phyloP scores from a whole-genome alignment of 2,797 vertebrate species.

The Chrysocyon brachyurus region DNA sequence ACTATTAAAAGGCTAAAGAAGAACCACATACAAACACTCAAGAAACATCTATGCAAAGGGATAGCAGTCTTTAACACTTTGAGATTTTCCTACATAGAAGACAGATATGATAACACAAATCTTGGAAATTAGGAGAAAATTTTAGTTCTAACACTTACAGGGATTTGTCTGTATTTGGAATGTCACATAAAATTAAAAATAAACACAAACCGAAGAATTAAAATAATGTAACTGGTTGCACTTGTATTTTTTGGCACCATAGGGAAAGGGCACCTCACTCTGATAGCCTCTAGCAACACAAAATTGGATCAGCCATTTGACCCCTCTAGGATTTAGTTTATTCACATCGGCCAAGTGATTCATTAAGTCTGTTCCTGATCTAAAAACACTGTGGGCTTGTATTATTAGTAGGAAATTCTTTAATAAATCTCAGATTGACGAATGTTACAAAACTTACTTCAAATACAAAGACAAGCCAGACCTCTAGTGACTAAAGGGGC shows the following conservation, averaged over 20 bases:
- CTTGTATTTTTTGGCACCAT: constrained; percentile 41
- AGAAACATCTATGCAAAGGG: constrained; percentile 23
- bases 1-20: neutral
- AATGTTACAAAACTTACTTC: constrained; percentile 1
- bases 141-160: neutral
- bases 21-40: neutral
- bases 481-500: neutral
- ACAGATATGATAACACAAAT: constrained; percentile 12
- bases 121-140: constrained; percentile 30
- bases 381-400: constrained; percentile 3
- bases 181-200: constrained; percentile 43
- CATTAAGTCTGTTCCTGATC: constrained; percentile 48
- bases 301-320: constrained; percentile 45
- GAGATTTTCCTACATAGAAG: constrained; percentile 19
- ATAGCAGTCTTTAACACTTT: neutral
- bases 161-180: constrained; percentile 46
- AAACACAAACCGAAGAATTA: constrained; percentile 53
- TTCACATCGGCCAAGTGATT: constrained; percentile 60
- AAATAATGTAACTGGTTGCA: constrained; percentile 46
- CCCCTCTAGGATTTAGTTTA: constrained; percentile 34
- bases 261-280: neutral
- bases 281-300: neutral
- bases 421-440: neutral
- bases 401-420: neutral
- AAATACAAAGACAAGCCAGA: neutral